Evolutionary conservation across 1,140 invertebrate genomes (phyloP).

Genomic region (Batillaria attramentaria): DNA sequence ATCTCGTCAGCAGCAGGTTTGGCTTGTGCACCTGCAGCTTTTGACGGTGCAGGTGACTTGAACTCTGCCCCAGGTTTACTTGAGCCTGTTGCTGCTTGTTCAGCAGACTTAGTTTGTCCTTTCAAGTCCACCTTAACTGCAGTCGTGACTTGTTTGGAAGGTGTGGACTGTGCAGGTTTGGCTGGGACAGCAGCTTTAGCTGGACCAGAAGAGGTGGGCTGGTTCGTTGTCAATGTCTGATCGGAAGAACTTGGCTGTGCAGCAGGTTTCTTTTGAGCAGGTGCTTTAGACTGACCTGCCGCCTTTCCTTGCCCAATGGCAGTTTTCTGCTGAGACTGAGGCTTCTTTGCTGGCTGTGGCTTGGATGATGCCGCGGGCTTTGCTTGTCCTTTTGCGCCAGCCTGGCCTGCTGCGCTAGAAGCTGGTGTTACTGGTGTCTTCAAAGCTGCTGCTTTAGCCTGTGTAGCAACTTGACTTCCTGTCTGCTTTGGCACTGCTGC

Average conservation of each 20-base stretch:
- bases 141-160: neutral
- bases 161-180: neutral
- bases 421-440: too few relatives aligned
- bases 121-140: too few relatives aligned
- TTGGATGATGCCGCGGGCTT: neutral
- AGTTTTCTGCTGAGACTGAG: neutral
- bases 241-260: too few relatives aligned
- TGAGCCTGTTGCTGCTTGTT: neutral
- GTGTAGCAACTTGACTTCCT: too few relatives aligned
- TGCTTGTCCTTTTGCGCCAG: neutral
- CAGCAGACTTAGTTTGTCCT: neutral
- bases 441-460: neutral
- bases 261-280: neutral
- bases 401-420: too few relatives aligned
- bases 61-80: neutral
- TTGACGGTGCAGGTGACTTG: neutral
- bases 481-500: too few relatives aligned
- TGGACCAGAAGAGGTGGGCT: neutral
- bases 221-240: too few relatives aligned
- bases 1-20: neutral
- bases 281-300: neutral
- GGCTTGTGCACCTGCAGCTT: neutral
- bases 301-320: neutral
- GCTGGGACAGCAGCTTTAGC: neutral
- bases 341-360: neutral